Conservation (phyloP, 2,797 vertebrate species). For the Allobates femoralis region DNA sequence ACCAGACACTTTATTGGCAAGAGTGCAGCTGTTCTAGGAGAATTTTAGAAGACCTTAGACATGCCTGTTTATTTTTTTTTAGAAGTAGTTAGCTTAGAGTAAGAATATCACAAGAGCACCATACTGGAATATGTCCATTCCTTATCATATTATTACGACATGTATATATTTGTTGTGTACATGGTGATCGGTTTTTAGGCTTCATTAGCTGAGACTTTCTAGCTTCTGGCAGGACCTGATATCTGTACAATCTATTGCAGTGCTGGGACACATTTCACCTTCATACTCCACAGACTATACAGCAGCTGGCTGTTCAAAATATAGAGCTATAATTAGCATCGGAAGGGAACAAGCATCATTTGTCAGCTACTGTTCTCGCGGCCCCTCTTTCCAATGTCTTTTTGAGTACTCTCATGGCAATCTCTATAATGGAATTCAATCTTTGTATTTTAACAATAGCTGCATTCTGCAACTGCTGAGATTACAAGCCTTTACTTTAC, state of each 20-base stretch:
- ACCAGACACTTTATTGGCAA: too few relatives aligned
- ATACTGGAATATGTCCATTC: too few relatives aligned
- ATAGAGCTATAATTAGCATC: conserved; percentile 34
- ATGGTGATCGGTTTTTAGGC: background rate
- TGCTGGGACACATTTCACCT: conserved; percentile 25
- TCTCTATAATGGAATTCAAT: background rate
- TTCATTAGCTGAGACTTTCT: background rate
- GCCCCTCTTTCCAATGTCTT: background rate
- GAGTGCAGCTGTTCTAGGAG: too few relatives aligned
- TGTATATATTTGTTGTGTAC: background rate
- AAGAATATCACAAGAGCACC: too few relatives aligned
- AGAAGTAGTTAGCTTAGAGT: too few relatives aligned
- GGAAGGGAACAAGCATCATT: background rate
- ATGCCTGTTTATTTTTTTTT: too few relatives aligned
- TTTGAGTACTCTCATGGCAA: background rate
- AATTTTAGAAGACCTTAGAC: too few relatives aligned
- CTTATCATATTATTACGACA: too few relatives aligned
- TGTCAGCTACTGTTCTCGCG: conserved; percentile 17
- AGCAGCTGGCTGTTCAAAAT: conserved; percentile 37
- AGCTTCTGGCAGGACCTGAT: background rate
- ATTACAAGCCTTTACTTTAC: background rate
- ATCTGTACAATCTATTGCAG: conserved; percentile 6
- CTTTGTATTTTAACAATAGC: background rate
- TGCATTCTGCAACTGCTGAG: background rate
- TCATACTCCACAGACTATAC: conserved; percentile 70